These are phyloP conservation scores for Phyllotreta cruciferae DNA, from an alignment of 2,888 invertebrate species.

Conservation along the genomic window DNA sequence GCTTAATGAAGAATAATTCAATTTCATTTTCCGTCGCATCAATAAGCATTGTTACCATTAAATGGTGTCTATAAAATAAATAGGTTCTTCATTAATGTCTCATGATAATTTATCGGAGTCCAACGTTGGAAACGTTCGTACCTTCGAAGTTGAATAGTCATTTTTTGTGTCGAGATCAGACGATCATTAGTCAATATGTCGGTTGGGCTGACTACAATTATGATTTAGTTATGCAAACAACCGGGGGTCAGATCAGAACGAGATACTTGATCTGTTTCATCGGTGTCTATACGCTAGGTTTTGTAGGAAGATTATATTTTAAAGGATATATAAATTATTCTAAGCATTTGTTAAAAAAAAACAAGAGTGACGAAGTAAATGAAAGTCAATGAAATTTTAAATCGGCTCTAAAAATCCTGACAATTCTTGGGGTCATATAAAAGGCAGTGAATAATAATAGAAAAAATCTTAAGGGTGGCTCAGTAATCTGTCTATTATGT, in stretches of 20 bases:
- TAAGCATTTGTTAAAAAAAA: too few species aligned
- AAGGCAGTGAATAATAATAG: too few species aligned
- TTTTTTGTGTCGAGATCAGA: slow-evolving; percentile 50
- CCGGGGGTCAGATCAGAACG: slow-evolving; percentile 55
- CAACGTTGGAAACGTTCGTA: slow-evolving; percentile 41
- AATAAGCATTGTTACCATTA: slow-evolving; percentile 27
- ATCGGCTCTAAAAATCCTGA: too few species aligned
- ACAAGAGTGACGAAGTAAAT: too few species aligned
- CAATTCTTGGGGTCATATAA: too few species aligned
- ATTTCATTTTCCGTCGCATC: slow-evolving; percentile 23
- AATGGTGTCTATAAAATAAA: slow-evolving; percentile 34
- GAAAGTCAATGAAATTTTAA: too few species aligned
- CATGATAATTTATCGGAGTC: slow-evolving; percentile 41
- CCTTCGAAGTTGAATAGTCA: slow-evolving; percentile 41
- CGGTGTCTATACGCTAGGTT: neutral
- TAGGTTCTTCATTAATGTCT: slow-evolving; percentile 39
- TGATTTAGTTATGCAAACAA: slow-evolving; percentile 62
- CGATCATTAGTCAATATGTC: slow-evolving; percentile 61
- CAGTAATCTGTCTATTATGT: too few species aligned
- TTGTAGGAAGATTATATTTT: neutral
- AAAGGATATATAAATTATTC: too few species aligned
- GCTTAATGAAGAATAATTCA: slow-evolving; percentile 25
- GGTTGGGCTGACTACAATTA: slow-evolving; percentile 59
- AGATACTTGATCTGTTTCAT: slow-evolving; percentile 35
- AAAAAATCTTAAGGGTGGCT: too few species aligned